Base-by-base conservation (phyloP, 2,888 invertebrate genomes). In the Hemaris fuciformis region DNA sequence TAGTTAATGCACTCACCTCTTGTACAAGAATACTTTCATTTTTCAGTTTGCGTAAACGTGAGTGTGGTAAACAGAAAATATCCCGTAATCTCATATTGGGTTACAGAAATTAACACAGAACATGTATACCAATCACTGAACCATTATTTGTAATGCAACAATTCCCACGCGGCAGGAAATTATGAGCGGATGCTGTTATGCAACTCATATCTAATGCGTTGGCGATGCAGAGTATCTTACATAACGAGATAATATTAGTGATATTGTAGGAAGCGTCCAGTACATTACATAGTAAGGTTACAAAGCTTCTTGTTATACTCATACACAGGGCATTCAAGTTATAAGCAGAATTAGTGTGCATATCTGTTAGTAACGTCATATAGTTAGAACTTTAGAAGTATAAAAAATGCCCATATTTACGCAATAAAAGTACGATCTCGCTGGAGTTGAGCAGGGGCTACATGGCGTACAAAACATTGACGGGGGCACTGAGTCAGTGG, bases 381-480 rank as follows among this genome's bases (percentile, higher is more conserved):
- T 58, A 66, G 65, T 72, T 67, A 71, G 64, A 60, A 69, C 38
- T 64, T 68, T 68, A 69, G 57, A 62, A n/a, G 48, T 62, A 70
- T 70, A 69, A 77, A 81, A 79, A 74, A 74, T 70, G 74, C 75
- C 81, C 79, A 91, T 91, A 92, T 85, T 92, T 92, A 92, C 92
- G 87, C 88, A 83, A 85, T 90, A 89, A 90, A 91, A 91, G 83
- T 77, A 91, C 77, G 89, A 90, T 82, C 84, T 84, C 72, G 80
- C 77, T 68, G 85, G 74, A 68, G 79, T 74, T 65, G 85, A 80
- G 85, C 88, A 87, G 76, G 83, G 80, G 69, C 81, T 87, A 88
- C 88, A 89, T 75, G 88, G 85, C 78, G 90, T 80, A 88, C 91
- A 91, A 84, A 92, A 89, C 87, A 92, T 83, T 79, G 91, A 85